Evolutionary conservation across 1,140 invertebrate genomes (phyloP), one percentile per base, ranked within the genome.

Genomic region (Drosophila prosaltans): DNA sequence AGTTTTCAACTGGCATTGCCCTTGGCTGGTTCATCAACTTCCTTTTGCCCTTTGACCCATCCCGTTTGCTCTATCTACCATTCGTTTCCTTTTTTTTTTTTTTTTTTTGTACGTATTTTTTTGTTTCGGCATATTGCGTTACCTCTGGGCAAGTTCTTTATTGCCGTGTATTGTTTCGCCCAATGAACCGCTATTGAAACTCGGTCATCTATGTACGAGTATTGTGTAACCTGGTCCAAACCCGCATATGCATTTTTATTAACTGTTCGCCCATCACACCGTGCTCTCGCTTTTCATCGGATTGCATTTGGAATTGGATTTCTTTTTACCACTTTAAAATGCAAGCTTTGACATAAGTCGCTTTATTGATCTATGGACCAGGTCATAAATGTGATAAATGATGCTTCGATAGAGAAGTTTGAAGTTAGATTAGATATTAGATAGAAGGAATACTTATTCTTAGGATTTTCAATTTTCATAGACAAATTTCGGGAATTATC

Each of bases 231-330:
- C 45, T 51, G 45, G 21, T 10, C 6, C 45, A 51, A 8, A 24
- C 45, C 45, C 7, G 68, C 80, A 69, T 77, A 80, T 80, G 45
- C 66, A 69, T 55, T 86, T 77, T 77, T 82, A 78, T 83, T 88
- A 67, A 73, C 76, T 65, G 60, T 64, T 69, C 67, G 39, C 32
- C 57, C 28, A 4, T 30, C 9, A 59, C 16, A 36, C 9, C n/a
- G 55, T 11, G 55, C 30, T 6, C 26, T 41, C 39, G 32, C 16
- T 39, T 24, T 48, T 16, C 45, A 48, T 21, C 5, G 45, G 7
- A 10, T 26, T 51, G 21, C 21, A 10, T 26, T 24, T 8, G 21
- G 45, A 51, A 51, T 26, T 51, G 45, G 24, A 51, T 51, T 51
- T 10, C 45, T 51, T 51, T 26, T 21, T 9, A 26, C 21, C 45